Conservation (phyloP, 2,797 vertebrate species). For the Odontamblyopus rebecca region DNA sequence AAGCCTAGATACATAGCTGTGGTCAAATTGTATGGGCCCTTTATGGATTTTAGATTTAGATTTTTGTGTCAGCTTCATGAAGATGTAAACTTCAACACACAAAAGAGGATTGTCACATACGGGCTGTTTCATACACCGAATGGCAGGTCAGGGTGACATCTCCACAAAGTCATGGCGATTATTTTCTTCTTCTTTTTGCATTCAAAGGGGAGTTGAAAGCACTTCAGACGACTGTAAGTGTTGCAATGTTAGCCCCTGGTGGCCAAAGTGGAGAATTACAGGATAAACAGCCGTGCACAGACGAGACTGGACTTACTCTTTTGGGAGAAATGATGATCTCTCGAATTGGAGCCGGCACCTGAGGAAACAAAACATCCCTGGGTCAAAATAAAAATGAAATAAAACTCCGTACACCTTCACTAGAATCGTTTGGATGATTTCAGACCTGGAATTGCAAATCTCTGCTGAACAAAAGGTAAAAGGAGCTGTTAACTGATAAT, state of each 20-base stretch:
- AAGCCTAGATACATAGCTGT: no score
- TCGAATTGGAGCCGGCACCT: slow-evolving; percentile 86
- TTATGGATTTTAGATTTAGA: no score
- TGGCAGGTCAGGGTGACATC: no score
- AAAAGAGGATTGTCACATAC: not conserved
- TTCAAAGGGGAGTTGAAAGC: not conserved
- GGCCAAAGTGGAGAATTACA: slow-evolving; percentile 56
- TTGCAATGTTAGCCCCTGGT: slow-evolving; percentile 61
- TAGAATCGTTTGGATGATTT: no score
- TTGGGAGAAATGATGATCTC: slow-evolving; percentile 95
- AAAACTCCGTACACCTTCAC: not conserved
- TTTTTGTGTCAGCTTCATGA: not conserved
- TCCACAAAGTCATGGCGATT: no score
- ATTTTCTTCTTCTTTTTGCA: no score
- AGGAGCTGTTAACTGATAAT: no score
- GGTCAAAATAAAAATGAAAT: not conserved
- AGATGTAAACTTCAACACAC: not conserved
- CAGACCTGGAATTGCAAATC: no score
- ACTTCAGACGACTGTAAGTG: slow-evolving; percentile 14
- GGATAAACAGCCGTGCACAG: not conserved
- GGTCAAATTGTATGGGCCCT: no score
- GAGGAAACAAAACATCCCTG: slow-evolving; percentile 30
- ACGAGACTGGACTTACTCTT: slow-evolving; percentile 79
- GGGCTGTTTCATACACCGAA: no score
- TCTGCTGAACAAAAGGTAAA: no score